phyloP scores from a whole-genome alignment of 30 jellyfish, hydroid and myxozoan genomes.

The Hydractinia symbiolongicarpus region DNA sequence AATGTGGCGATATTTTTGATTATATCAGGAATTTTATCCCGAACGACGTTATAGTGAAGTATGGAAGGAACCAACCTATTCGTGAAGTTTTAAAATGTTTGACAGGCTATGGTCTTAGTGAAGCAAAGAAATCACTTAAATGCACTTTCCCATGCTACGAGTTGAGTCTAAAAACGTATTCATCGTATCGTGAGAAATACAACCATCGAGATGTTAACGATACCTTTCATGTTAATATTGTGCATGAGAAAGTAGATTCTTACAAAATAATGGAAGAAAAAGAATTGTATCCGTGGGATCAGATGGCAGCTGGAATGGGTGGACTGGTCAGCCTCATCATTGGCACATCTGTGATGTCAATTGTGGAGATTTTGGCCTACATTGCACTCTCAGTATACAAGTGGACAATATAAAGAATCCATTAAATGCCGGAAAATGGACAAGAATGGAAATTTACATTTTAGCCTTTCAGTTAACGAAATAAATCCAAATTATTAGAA shows the following conservation, averaged over 20 bases:
- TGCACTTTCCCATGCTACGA: slow-evolving; percentile 16
- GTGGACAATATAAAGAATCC: no score
- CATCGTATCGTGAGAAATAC: slow-evolving; percentile 2
- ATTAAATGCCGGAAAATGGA: no score
- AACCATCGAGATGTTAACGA: background rate
- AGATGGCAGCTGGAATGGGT: slow-evolving; percentile 17
- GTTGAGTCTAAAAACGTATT: background rate
- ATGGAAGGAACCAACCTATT: slow-evolving; percentile 8
- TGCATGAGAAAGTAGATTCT: slow-evolving; percentile 8
- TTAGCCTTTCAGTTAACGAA: no score
- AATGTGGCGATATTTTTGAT: slow-evolving; percentile 13
- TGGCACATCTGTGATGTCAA: slow-evolving; percentile 2
- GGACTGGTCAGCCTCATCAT: slow-evolving; percentile 8
- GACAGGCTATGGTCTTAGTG: background rate
- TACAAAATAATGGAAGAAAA: slow-evolving; percentile 20
- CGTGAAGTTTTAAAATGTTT: background rate
- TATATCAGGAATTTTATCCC: slow-evolving; percentile 7
- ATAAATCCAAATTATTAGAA: no score
- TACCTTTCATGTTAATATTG: slow-evolving; percentile 8
- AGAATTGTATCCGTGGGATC: slow-evolving; percentile 23
- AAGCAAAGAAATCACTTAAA: background rate
- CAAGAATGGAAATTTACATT: no score
- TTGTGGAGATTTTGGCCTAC: slow-evolving; percentile 7
- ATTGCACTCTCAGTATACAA: background rate
- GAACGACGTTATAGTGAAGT: background rate